Evolutionary conservation across 2,888 invertebrate genomes (phyloP), one percentile per base, ranked within the genome.

Genomic region (Cyclophora punctaria): DNA sequence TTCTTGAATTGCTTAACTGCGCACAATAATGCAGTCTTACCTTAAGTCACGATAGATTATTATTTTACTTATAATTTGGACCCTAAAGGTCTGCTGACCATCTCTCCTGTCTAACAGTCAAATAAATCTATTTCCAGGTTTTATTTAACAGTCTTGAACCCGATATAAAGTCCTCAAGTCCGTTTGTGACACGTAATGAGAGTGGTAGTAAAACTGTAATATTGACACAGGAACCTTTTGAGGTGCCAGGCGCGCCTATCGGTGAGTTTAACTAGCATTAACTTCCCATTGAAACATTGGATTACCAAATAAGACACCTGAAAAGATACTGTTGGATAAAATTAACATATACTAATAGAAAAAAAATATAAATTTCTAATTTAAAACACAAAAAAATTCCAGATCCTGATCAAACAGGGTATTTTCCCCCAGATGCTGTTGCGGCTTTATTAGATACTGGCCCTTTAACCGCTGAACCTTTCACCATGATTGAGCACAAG

Each of bases 401-500:
- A 37, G 37, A 37, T 4, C 4, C 37, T 37, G 5, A 5, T 37
- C 4, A 5, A 37, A 4, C 37, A 37, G 5, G 37, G 37, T 37
- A 4, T 37, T 37, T 37, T 5, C 37, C 4, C 4, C 4, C 37
- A 37, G 37, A 37, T 5, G 60, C 65, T 7, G 67, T 70, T 5
- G 55, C 79, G 3, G 56, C 78, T 34, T 65, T 77, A 59, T 67
- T 76, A 62, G 79, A 83, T 48, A 69, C 57, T 41, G 69, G 64
- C 50, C 47, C 71, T 2, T 37, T 59, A 5, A n/a, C 57, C 1
- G 4, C 46, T 2, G 53, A 51, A 2, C 20, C 52, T 3, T 75
- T 62, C 64, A 78, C 68, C 49, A 84, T 86, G 83, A 79, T 85
- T 64, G 83, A 83, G 40, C 80, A 66, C 56, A 83, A 83, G 52